Evolutionary conservation across 2,797 vertebrate species (phyloP).

Genomic region (Pachyuromys duprasi): DNA sequence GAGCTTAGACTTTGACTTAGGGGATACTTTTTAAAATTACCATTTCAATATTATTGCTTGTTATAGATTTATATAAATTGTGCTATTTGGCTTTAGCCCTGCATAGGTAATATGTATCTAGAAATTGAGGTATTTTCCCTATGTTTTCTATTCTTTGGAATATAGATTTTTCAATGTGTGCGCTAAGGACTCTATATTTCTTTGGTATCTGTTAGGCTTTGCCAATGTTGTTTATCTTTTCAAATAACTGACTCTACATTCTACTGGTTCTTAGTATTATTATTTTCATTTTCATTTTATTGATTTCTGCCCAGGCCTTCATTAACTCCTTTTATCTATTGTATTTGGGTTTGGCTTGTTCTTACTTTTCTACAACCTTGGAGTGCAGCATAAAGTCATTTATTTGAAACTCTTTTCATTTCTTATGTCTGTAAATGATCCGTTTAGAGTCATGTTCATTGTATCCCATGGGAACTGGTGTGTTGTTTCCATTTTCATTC

Average conservation of each 20-base stretch:
- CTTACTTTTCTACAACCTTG: neutral
- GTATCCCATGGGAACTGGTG: neutral
- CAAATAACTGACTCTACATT: neutral
- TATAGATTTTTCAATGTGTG: neutral
- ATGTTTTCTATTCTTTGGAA: neutral
- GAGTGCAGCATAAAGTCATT: neutral
- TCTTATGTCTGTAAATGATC: too few species aligned
- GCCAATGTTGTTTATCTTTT: neutral
- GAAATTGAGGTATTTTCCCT: neutral
- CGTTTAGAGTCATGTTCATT: neutral
- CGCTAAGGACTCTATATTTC: neutral
- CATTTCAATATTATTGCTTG: neutral
- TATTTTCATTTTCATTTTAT: neutral
- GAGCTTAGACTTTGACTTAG: neutral
- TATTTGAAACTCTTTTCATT: neutral
- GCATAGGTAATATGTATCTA: neutral
- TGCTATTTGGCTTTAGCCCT: neutral
- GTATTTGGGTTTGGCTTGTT: neutral
- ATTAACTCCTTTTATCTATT: neutral
- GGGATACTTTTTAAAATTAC: neutral
- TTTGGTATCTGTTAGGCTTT: neutral
- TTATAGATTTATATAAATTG: neutral
- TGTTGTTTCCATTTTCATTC: neutral
- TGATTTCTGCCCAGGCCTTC: neutral
- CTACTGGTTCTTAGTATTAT: neutral